Base-by-base conservation (phyloP, 2,888 invertebrate genomes). In the Scelioninae gen. 2 region DNA sequence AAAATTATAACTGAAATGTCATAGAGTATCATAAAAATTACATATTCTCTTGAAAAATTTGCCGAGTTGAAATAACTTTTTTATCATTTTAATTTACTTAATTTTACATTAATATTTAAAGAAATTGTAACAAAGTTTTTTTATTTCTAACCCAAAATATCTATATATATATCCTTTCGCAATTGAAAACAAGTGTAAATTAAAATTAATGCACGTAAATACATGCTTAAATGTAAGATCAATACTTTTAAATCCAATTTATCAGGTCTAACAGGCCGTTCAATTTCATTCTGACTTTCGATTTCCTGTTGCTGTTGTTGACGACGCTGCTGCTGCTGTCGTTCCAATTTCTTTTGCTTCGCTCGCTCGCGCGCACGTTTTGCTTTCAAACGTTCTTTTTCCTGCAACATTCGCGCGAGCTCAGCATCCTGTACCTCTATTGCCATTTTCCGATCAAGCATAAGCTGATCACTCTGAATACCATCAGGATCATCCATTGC, bases 401-500 rank as follows among this genome's bases (percentile, higher is more conserved):
- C 93, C 83, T 94, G 93, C 45, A 94, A 85, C 87, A 93, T 89
- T 83, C 91, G 90, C 1, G 94, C 94, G 52, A 94, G 84, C 84
- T 94, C 94, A 73, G 92, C 91, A 81, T 94, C 94, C 84, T 94
- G 93, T 0, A 92, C 93, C 86, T 94, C 93, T 78, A 93, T 92
- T 1, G 93, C 93, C 74, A 93, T 82, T 80, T 91, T 87, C 74
- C 91, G 88, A 85, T 92, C 92, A 9, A 83, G 48, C 16, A 84
- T 63, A 2, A 84, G 74, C 46, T 84, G 85, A 7, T 83, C 83
- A 11, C 82, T 80, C 9, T 81, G 65, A 0, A 78, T 68, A 19
- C 87, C 82, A 80, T 90, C 89, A 69, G 90, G 85, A 73, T 88
- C 85, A 11, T 90, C 88, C 64, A 90, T 87, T 52, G 89, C 89